phyloP scores from a whole-genome alignment of 2,888 invertebrate species.

The Phengaris alcon region DNA sequence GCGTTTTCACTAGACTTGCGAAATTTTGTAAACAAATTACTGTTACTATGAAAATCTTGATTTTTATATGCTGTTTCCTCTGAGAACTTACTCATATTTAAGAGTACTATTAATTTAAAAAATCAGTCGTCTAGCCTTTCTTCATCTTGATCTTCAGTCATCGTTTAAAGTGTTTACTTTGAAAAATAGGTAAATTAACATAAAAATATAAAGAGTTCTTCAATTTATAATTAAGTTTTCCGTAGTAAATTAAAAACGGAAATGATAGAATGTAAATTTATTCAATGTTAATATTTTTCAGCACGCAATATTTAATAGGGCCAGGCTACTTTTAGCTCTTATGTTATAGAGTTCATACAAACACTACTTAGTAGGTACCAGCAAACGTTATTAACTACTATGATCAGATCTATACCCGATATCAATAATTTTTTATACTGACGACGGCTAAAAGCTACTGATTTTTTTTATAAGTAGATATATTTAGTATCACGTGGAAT shows the following conservation, averaged over 20 bases:
- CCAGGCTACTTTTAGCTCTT: background rate
- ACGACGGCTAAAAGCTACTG: background rate
- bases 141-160: too few species aligned
- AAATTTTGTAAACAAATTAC: too few species aligned
- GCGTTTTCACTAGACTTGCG: too few species aligned
- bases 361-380: constrained; percentile 11
- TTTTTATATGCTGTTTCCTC: too few species aligned
- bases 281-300: constrained; percentile 5
- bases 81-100: too few species aligned
- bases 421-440: background rate
- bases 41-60: too few species aligned
- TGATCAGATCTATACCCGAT: constrained; percentile 2
- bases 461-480: background rate
- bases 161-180: too few species aligned
- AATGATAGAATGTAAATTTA: constrained; percentile 14
- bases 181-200: too few species aligned
- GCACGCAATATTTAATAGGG: constrained; percentile 2
- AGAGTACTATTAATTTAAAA: too few species aligned
- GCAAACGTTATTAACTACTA: background rate
- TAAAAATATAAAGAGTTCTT: too few species aligned
- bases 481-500: background rate
- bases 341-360: background rate
- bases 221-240: too few species aligned
- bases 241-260: background rate
- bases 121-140: too few species aligned